These are phyloP conservation scores for Hirudinaria manillensis DNA, from an alignment of 2,888 invertebrate genomes.

Conservation along the genomic window DNA sequence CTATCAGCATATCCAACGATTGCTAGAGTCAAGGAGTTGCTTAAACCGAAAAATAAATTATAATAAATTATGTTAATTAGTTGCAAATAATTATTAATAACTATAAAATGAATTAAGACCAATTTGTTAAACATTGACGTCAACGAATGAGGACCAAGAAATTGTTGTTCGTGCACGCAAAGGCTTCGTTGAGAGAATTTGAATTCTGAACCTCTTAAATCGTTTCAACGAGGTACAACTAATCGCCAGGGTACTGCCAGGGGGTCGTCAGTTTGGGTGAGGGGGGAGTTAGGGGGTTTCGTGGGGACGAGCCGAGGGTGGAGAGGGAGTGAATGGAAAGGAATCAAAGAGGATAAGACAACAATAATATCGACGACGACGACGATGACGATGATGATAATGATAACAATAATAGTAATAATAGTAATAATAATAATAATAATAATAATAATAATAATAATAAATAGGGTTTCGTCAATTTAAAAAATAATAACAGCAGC, in stretches of 20 bases:
- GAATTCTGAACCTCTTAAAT: too few species aligned
- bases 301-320: neutral
- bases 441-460: constrained; percentile 1
- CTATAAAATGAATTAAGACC: too few species aligned
- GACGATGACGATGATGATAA: neutral
- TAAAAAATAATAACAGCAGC: neutral
- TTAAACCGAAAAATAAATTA: too few species aligned
- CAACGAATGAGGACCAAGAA: too few species aligned
- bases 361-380: neutral
- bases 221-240: too few species aligned
- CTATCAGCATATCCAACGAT: too few species aligned
- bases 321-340: neutral
- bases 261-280: neutral
- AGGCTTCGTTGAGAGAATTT: too few species aligned
- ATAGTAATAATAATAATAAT: neutral
- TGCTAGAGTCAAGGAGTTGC: too few species aligned
- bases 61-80: too few species aligned
- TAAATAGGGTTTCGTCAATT: neutral
- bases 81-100: too few species aligned
- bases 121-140: too few species aligned
- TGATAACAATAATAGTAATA: constrained; percentile 7
- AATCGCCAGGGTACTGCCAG: neutral
- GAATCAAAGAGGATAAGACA: neutral
- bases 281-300: neutral
- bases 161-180: too few species aligned